Evolutionary conservation across 2,113 vertebrate species (phyloP), one percentile per base, ranked within the genome.

Genomic region (Trochalopteron elliotii): DNA sequence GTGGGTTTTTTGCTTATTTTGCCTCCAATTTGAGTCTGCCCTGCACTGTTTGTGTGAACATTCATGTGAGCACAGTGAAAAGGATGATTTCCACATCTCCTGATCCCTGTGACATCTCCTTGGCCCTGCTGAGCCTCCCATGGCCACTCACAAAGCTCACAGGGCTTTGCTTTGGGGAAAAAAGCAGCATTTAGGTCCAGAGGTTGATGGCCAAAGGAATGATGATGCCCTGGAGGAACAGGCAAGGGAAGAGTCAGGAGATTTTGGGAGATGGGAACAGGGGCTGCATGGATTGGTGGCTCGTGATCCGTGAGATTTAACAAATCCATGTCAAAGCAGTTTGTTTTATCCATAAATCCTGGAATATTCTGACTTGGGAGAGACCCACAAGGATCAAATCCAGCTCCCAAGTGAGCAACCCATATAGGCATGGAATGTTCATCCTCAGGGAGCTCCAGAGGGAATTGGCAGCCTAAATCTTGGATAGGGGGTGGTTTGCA

Each of bases 41-140:
- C 19, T n/a, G 40, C 11, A 25, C 24, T 1, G 1, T 9, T 12
- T 33, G 37, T 35, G 18, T 28, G 17, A 7, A 30, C 11, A 35
- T 55, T 63, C 33, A 5, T 5, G 18, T 0, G 21, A 70, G 28
- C 33, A 22, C 5, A 0, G 12, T 3, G 15, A 13, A 3, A 57
- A 11, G 37, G 2, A 7, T 47, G 1, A 1, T 28, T 75, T 47
- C 21, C 31, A 15, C 61, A 15, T 24, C 71, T 47, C 7, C 35
- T 23, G 33, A 4, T 13, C 65, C 60, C 8, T 2, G 11, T 15
- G 35, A 10, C 37, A 47, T 63, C 31, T 39, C 2, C 0, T 33
- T 25, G 4, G 27, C 25, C 23, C 69, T 28, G n/a, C 60, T 64
- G 45, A 53, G 33, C 42, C 57, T 50, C 21, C 22, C 45, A 35